Evolutionary conservation across 1,140 invertebrate species (phyloP).

Genomic region (Tetramorium parvispinum): DNA sequence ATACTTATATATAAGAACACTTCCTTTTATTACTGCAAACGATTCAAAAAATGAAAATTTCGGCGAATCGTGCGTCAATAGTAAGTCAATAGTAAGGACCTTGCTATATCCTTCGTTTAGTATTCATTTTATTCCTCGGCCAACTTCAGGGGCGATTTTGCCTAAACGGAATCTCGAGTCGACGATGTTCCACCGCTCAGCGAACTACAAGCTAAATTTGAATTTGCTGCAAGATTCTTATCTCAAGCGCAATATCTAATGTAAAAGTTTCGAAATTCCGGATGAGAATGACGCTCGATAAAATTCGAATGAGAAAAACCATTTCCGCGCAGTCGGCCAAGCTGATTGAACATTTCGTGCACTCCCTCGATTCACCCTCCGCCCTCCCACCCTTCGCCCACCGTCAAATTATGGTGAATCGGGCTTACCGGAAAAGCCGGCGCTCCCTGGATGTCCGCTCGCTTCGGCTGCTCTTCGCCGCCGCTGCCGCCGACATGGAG

Average conservation of each 20-base stretch:
- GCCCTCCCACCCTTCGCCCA: background rate
- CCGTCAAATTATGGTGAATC: constrained; percentile 13
- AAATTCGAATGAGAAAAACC: background rate
- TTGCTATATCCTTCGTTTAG: background rate
- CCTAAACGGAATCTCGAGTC: background rate
- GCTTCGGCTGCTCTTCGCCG: background rate
- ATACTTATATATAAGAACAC: background rate
- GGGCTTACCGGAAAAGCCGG: constrained; percentile 47
- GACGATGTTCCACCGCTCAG: background rate
- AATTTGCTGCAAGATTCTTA: background rate
- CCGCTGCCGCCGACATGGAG: background rate
- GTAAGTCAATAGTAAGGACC: background rate
- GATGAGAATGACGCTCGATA: background rate
- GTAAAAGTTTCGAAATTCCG: background rate
- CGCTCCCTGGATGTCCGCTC: constrained; percentile 2
- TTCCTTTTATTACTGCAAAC: background rate
- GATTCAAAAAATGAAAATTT: background rate
- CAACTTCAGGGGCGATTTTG: background rate
- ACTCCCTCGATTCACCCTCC: background rate
- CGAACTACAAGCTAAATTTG: background rate
- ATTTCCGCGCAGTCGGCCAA: too few relatives aligned
- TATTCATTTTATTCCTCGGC: background rate
- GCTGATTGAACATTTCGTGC: background rate
- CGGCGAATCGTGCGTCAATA: background rate
- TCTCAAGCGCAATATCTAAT: background rate